Evolutionary conservation across 2,888 invertebrate species (phyloP), one percentile per base, ranked within the genome.

Genomic region (Ophion ventricosus): DNA sequence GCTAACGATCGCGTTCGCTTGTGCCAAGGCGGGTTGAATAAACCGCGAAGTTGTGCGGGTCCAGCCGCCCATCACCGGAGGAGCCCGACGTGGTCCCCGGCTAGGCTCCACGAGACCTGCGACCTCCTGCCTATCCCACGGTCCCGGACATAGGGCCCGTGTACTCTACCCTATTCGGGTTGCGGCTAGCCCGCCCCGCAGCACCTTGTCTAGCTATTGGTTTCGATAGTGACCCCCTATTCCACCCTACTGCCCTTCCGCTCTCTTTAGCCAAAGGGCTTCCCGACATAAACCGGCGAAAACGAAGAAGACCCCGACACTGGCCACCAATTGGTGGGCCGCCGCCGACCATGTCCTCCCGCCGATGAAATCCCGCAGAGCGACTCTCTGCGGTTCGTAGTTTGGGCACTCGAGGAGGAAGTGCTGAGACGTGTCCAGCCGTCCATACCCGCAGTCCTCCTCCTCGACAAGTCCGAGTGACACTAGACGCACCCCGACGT

Each of bases 351-450:
- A 78, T 2, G 20, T 20, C 23, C 43, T 11, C 3, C 20, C 63
- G 0, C 69, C 40, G 17, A 57, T n/a, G 2, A 59, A 14, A 3
- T 40, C 69, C 40, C 25, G 29, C 69, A 63, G 26, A 61, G 25
- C 66, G 23, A 78, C 25, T 73, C 72, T 69, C 59, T 78, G 69
- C 3, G 69, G 57, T 20, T 59, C 43, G 59, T 57, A 69, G n/a
- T 69, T 26, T 0, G 14, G 40, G 29, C 57, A 77, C 26, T 69
- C 66, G 78, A 57, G 29, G 1, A 78, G 69, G 14, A 43, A 40
- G 70, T 69, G n/a, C n/a, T n/a, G n/a, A n/a, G n/a, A n/a, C n/a
- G n/a, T n/a, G n/a, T n/a, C n/a, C n/a, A n/a, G n/a, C n/a, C n/a
- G n/a, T n/a, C n/a, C n/a, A n/a, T n/a, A n/a, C n/a, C n/a, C n/a